phyloP scores from a whole-genome alignment of 2,797 vertebrate genomes.

The Anabas testudineus region DNA sequence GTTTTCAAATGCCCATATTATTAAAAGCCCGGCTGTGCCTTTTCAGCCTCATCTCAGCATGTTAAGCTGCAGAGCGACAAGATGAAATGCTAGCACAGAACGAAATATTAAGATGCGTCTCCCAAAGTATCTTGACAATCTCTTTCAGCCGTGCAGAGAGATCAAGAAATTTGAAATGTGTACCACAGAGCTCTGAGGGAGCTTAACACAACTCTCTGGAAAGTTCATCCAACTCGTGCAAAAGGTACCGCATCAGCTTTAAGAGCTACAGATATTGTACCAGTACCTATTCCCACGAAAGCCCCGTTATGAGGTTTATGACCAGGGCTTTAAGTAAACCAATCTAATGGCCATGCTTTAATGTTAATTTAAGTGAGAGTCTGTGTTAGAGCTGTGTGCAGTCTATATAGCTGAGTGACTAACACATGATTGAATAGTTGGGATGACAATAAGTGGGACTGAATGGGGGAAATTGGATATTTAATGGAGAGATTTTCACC shows the following conservation, averaged over 20 bases:
- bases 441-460: slow-evolving; percentile 60
- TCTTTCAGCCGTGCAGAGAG: slow-evolving; percentile 10
- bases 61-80: slow-evolving; percentile 4
- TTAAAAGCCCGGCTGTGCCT: neutral
- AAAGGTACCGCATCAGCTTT: slow-evolving; percentile 12
- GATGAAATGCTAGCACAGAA: slow-evolving; percentile 24
- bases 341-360: slow-evolving; percentile 32
- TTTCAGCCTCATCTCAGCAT: neutral
- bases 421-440: slow-evolving; percentile 63
- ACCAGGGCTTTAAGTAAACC: slow-evolving; percentile 26
- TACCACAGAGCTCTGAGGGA: slow-evolving; percentile 8
- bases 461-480: slow-evolving; percentile 69
- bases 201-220: slow-evolving; percentile 34
- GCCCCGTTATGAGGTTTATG: slow-evolving; percentile 17
- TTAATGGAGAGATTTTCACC: slow-evolving; percentile 70
- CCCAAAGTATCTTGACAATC: slow-evolving; percentile 27
- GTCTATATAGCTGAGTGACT: slow-evolving; percentile 57
- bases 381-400: slow-evolving; percentile 39
- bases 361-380: slow-evolving; percentile 54
- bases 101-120: slow-evolving; percentile 18
- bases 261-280: slow-evolving; percentile 25
- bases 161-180: slow-evolving; percentile 36
- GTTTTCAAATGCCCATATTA: neutral
- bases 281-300: slow-evolving; percentile 18
- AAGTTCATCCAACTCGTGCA: slow-evolving; percentile 26